Conservation (phyloP, 1,140 invertebrate genomes). For the Aphaenogaster ashmeadi region DNA sequence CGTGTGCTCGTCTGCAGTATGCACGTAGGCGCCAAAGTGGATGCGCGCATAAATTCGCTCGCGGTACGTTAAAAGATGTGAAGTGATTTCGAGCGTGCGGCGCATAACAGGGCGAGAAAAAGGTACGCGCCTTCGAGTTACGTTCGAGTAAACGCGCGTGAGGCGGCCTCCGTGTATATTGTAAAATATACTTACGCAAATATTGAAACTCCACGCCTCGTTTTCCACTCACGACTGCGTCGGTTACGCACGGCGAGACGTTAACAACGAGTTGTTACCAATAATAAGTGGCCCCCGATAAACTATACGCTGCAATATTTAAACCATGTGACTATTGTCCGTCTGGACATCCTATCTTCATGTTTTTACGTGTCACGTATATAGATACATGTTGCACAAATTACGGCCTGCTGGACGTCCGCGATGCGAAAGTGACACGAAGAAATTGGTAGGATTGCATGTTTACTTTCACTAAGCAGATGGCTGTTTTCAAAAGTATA, state of each 20-base stretch:
- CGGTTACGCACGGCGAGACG: slow-evolving; percentile 50
- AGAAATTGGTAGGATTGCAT: slow-evolving; percentile 62
- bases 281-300: slow-evolving; percentile 13
- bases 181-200: slow-evolving; percentile 57
- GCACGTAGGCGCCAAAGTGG: slow-evolving; percentile 63
- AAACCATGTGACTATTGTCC: not conserved
- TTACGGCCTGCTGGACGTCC: slow-evolving; percentile 27
- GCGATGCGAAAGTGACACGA: slow-evolving; percentile 45
- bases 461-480: slow-evolving; percentile 71
- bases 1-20: slow-evolving; percentile 40
- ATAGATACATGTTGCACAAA: slow-evolving; percentile 11
- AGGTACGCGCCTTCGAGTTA: slow-evolving; percentile 51
- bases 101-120: slow-evolving; percentile 61
- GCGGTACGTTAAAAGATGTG: slow-evolving; percentile 64
- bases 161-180: slow-evolving; percentile 35
- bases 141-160: slow-evolving; percentile 52
- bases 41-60: slow-evolving; percentile 65
- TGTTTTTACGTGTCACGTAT: not conserved
- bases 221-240: slow-evolving; percentile 25
- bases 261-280: slow-evolving; percentile 45
- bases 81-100: slow-evolving; percentile 64
- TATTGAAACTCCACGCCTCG: slow-evolving; percentile 42
- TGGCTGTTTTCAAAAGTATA: slow-evolving; percentile 63
- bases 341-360: not conserved
- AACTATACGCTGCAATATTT: not conserved